A percentile compares a stretch with the other conserved stretches of the same genome.
Conservation (phyloP, 2,113 vertebrate genomes). For the Engraulis encrasicolus region DNA sequence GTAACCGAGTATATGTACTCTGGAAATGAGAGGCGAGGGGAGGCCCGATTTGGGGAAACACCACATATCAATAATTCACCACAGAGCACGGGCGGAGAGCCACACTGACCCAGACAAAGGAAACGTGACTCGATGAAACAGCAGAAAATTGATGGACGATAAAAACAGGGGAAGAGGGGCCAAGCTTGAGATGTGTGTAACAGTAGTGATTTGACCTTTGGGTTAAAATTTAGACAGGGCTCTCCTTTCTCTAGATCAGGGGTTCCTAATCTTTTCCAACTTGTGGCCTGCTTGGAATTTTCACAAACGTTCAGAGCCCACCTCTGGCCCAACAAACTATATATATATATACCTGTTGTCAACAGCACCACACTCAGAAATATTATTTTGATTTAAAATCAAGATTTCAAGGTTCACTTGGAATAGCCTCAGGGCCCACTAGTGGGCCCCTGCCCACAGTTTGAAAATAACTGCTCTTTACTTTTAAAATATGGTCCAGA, state of each 20-base stretch:
- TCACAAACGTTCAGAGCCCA: too few species aligned
- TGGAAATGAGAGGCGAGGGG: neutral
- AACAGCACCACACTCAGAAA: too few species aligned
- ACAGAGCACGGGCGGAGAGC: neutral
- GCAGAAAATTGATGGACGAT: neutral
- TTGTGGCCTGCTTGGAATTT: too few species aligned
- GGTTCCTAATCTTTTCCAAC: too few species aligned
- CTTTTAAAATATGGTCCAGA: too few species aligned
- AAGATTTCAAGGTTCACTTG: too few species aligned
- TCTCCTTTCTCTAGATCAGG: neutral
- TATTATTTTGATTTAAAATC: too few species aligned
- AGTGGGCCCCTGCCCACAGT: too few species aligned
- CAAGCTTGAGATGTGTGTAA: neutral
- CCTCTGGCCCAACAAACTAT: too few species aligned
- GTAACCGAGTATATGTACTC: neutral
- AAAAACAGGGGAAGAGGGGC: neutral
- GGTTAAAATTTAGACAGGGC: neutral
- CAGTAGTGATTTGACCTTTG: neutral
- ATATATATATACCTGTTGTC: too few species aligned
- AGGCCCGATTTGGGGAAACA: neutral
- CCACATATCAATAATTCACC: constrained; percentile 6
- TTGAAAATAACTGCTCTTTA: too few species aligned
- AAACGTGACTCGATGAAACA: neutral
- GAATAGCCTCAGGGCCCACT: too few species aligned
- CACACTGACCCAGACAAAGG: neutral